phyloP scores from a whole-genome alignment of 2,888 invertebrate genomes.

The Taphrorychus bicolor region DNA sequence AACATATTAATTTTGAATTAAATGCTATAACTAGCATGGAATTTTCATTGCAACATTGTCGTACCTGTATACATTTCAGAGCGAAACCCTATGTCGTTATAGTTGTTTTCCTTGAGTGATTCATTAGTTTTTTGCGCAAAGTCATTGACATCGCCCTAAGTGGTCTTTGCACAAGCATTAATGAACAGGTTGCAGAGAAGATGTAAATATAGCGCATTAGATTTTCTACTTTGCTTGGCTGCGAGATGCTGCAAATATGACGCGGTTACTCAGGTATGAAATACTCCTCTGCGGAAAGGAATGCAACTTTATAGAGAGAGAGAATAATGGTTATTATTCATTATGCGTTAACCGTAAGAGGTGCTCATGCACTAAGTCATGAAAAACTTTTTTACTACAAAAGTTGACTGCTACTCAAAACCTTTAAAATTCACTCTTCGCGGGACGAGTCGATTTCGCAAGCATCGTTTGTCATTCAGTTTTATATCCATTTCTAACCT shows the following conservation, averaged over 20 bases:
- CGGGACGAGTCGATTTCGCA: conserved; percentile 19
- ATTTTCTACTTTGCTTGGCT: conserved; percentile 37
- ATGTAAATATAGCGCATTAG: conserved; percentile 41
- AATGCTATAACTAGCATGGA: too few species aligned
- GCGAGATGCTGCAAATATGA: conserved; percentile 25
- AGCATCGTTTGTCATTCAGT: conserved; percentile 12
- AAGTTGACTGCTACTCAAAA: not conserved
- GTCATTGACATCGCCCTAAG: conserved; percentile 37
- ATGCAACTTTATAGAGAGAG: not conserved
- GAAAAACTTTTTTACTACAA: not conserved
- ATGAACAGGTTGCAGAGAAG: conserved; percentile 39
- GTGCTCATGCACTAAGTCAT: not conserved
- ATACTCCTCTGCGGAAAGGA: conserved; percentile 19
- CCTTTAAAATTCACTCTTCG: conserved; percentile 9
- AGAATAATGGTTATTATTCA: not conserved
- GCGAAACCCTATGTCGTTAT: conserved; percentile 22
- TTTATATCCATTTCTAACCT: not conserved
- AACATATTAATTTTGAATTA: too few species aligned
- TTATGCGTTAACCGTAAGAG: not conserved
- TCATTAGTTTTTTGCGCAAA: conserved; percentile 27
- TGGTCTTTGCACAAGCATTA: conserved; percentile 37
- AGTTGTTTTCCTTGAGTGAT: conserved; percentile 33
- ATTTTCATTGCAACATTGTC: too few species aligned
- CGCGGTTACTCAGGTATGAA: conserved; percentile 36
- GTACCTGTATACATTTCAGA: too few species aligned